phyloP scores from a whole-genome alignment of 2,888 invertebrate genomes.

The Elmis aenea region DNA sequence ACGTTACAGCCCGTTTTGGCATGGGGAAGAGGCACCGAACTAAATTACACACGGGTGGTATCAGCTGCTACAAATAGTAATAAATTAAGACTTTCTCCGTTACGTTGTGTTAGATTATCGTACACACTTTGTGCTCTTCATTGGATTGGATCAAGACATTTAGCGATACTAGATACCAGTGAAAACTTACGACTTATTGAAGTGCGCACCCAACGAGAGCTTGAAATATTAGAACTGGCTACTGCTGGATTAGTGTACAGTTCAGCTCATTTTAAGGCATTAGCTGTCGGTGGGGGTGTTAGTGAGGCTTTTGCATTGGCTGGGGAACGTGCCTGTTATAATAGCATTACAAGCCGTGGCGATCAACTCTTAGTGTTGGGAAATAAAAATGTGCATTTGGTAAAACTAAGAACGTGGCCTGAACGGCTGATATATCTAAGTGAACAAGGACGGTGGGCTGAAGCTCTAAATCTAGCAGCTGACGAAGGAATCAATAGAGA shows the following conservation, averaged over 20 bases:
- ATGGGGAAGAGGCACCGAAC: constrained; percentile 76
- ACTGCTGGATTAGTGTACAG: constrained; percentile 79
- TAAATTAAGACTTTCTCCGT: constrained; percentile 53
- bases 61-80: constrained; percentile 50
- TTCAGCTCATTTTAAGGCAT: constrained; percentile 82
- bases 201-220: constrained; percentile 80
- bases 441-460: constrained; percentile 54
- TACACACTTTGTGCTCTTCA: constrained; percentile 72
- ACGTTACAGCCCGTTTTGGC: constrained; percentile 76
- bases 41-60: constrained; percentile 80
- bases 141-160: constrained; percentile 77
- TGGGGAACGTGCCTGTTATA: constrained; percentile 69
- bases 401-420: constrained; percentile 61
- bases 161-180: constrained; percentile 78
- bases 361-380: constrained; percentile 68
- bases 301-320: constrained; percentile 72
- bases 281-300: constrained; percentile 94
- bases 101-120: constrained; percentile 65
- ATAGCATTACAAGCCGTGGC: constrained; percentile 63
- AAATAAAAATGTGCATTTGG: constrained; percentile 54
- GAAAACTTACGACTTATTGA: constrained; percentile 87
- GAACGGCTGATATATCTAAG: constrained; percentile 62
- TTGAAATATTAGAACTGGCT: constrained; percentile 77
- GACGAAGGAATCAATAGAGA: constrained; percentile 47
- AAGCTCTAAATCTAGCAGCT: constrained; percentile 53